Evolutionary conservation across 1,140 invertebrate species (phyloP).

Genomic region (Eueides isabella): DNA sequence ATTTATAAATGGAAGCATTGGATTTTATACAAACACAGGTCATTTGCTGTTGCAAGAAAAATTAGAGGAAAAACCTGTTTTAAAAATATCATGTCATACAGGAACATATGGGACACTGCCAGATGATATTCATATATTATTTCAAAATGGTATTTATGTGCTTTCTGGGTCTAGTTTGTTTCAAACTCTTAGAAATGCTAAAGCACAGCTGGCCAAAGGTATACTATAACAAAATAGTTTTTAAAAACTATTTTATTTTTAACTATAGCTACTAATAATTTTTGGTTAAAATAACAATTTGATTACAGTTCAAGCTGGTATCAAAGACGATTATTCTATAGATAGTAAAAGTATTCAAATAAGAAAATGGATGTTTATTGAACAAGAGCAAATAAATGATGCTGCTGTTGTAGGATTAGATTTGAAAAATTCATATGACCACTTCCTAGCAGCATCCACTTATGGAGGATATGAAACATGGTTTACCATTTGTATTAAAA

Average conservation of each 20-base stretch:
- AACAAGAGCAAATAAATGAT: constrained; percentile 90
- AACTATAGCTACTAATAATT: not conserved
- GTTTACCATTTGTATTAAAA: constrained; percentile 47
- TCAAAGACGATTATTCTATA: constrained; percentile 80
- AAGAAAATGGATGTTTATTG: constrained; percentile 93
- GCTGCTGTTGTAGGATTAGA: constrained; percentile 90
- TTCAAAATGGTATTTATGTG: constrained; percentile 89
- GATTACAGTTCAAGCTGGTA: constrained; percentile 87
- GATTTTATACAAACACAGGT: constrained; percentile 95
- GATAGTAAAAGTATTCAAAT: constrained; percentile 82
- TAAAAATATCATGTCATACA: constrained; percentile 92
- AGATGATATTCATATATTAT: constrained; percentile 94
- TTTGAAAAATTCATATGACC: constrained; percentile 92
- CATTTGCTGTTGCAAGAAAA: constrained; percentile 91
- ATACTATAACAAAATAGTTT: constrained; percentile 29
- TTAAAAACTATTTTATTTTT: not conserved
- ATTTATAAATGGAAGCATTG: constrained; percentile 91
- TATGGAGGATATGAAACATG: constrained; percentile 89
- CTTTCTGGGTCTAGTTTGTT: constrained; percentile 93
- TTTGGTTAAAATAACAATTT: not conserved
- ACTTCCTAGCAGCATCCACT: constrained; percentile 91
- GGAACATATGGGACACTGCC: constrained; percentile 84
- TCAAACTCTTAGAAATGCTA: constrained; percentile 89
- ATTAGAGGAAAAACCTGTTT: constrained; percentile 91
- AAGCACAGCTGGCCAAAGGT: constrained; percentile 92